These are phyloP conservation scores for Notarius lentiginosus DNA, from an alignment of 2,113 vertebrate genomes.

Conservation along the genomic window DNA sequence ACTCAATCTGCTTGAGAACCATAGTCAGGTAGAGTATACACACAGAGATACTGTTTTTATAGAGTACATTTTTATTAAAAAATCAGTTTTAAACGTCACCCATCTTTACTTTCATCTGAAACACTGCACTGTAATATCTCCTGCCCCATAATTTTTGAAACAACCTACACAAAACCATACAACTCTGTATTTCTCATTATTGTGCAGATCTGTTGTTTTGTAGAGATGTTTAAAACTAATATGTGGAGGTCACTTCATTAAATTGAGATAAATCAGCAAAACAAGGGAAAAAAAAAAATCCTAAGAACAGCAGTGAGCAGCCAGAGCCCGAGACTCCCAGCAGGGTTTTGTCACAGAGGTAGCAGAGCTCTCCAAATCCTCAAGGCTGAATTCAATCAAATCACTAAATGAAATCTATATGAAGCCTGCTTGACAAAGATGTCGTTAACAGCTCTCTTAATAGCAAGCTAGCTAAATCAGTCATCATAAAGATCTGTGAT, in stretches of 20 bases:
- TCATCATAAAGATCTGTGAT: neutral
- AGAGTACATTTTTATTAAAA: slow-evolving; percentile 6
- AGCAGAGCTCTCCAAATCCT: slow-evolving; percentile 4
- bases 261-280: neutral
- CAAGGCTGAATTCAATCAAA: neutral
- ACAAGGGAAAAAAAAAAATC: neutral
- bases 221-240: slow-evolving; percentile 5
- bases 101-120: slow-evolving; percentile 20
- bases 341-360: slow-evolving; percentile 9
- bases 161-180: slow-evolving; percentile 8
- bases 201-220: neutral
- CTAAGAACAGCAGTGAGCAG: neutral
- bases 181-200: neutral
- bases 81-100: slow-evolving; percentile 37
- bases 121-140: slow-evolving; percentile 22
- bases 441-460: neutral
- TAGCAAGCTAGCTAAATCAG: neutral
- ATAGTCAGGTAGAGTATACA: neutral
- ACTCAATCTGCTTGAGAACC: neutral
- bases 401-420: neutral
- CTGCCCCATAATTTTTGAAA: slow-evolving; percentile 9
- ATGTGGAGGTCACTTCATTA: neutral
- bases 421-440: neutral
- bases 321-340: neutral
- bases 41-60: neutral